Conservation (phyloP, 1,140 invertebrate species). For the Calliphora vicina region DNA sequence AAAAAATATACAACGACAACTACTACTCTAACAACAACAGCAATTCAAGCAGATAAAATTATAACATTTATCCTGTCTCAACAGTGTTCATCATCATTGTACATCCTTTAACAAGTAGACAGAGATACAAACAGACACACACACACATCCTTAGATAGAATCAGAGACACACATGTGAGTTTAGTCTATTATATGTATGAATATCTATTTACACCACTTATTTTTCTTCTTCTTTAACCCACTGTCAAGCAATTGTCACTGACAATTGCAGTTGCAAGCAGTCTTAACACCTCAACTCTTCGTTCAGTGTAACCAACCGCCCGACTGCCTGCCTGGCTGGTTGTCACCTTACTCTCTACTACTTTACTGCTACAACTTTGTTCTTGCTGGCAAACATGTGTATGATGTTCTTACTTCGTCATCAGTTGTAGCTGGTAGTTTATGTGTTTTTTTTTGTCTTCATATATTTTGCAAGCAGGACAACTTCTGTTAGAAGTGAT, state of each 20-base stretch:
- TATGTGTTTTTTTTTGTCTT: no score
- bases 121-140: neutral
- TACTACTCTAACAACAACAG: no score
- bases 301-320: no score
- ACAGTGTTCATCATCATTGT: neutral
- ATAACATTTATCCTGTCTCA: conserved; percentile 27
- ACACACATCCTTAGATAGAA: neutral
- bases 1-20: no score
- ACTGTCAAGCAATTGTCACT: conserved; percentile 23
- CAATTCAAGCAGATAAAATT: conserved; percentile 10
- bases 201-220: neutral
- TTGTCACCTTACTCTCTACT: no score
- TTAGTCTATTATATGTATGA: neutral
- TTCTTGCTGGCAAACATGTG: neutral
- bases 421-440: neutral
- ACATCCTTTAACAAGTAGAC: neutral
- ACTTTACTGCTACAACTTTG: no score
- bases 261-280: conserved; percentile 18
- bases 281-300: neutral
- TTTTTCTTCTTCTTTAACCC: neutral
- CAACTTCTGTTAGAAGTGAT: neutral
- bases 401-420: neutral
- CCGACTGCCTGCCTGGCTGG: neutral
- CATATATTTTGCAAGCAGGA: no score
- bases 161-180: neutral